Base-by-base conservation (phyloP, 2,113 vertebrate species). In the Fregata magnificens region DNA sequence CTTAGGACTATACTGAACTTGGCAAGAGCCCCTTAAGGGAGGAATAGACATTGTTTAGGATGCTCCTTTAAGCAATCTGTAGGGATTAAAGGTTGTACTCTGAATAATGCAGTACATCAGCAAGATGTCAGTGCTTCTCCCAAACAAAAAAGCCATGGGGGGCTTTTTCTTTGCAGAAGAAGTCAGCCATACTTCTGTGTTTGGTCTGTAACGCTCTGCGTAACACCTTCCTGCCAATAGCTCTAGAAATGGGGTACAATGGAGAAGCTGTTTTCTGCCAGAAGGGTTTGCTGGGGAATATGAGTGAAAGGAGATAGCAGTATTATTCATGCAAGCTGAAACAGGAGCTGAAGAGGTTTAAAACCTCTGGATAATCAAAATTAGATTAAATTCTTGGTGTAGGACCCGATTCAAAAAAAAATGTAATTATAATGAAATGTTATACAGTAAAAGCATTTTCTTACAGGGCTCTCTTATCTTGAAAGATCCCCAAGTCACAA, bases 341-440 rank as follows among this genome's bases (percentile, higher is more conserved):
- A 90, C 11, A 56, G 45, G 16, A 93, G 86, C 58, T 87, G 49
- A 86, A 87, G 84, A 91, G 38, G 40, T 95, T 89, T 94, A 73
- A 92, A 91, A 44, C 73, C 78, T 87, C 88, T 86, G 62, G 86
- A 91, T 85, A 90, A 94, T n/a, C 58, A 85, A 95, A 94, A 94
- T 76, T 50, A 95, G 78, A 95, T 88, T 93, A 90, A 95, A 90
- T 80, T 87, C 66, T 85, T 66, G 12, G 26, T 65, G 59, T 55
- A 76, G 71, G 61, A 59, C 20, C 28, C 0, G 0, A 65, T 38
- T 94, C 1, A 78, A 86, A 83, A 85, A 90, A 88, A 82, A 56
- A 4, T 59, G 36, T 34, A 66, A 89, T 89, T 69, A 82, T 53
- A 92, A 82, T 58, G 28, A 79, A 96, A 93, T 1, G 4, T 6